Evolutionary conservation across 2,888 invertebrate species (phyloP).

Genomic region (Erebia palarica): DNA sequence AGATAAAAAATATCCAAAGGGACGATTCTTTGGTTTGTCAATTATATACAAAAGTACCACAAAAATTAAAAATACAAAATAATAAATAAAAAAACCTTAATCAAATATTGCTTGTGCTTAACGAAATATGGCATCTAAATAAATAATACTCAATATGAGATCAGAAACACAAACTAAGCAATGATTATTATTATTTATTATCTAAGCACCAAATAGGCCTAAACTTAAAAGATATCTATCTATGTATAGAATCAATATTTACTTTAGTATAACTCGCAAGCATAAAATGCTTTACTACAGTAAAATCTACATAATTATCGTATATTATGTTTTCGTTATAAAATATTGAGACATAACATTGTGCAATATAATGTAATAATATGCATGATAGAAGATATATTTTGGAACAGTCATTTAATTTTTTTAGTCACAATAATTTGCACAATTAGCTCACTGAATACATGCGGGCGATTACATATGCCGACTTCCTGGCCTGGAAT

Average conservation of each 20-base stretch:
- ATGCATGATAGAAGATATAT: slow-evolving; percentile 71
- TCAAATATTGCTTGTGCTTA: slow-evolving; percentile 66
- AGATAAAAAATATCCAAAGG: slow-evolving; percentile 62
- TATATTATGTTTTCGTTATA: slow-evolving; percentile 59
- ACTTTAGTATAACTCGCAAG: slow-evolving; percentile 42
- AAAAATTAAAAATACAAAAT: slow-evolving; percentile 62
- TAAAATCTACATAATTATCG: slow-evolving; percentile 42
- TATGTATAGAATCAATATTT: slow-evolving; percentile 40
- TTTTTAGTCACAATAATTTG: slow-evolving; percentile 74
- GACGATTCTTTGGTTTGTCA: slow-evolving; percentile 74
- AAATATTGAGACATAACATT: slow-evolving; percentile 81
- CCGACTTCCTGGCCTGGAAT: slow-evolving; percentile 46
- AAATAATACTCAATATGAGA: slow-evolving; percentile 81
- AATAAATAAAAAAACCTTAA: slow-evolving; percentile 58
- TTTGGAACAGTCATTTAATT: slow-evolving; percentile 69
- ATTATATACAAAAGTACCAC: slow-evolving; percentile 69
- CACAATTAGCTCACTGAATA: slow-evolving; percentile 66
- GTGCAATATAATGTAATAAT: slow-evolving; percentile 65
- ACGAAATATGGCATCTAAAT: slow-evolving; percentile 80
- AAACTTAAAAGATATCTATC: slow-evolving; percentile 45
- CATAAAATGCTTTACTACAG: slow-evolving; percentile 42
- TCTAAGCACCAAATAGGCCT: slow-evolving; percentile 66
- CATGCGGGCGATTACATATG: slow-evolving; percentile 45
- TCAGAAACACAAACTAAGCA: slow-evolving; percentile 74
- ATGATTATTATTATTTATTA: slow-evolving; percentile 49